Evolutionary conservation across 1,140 invertebrate species (phyloP).

Genomic region (Microplitis mediator): DNA sequence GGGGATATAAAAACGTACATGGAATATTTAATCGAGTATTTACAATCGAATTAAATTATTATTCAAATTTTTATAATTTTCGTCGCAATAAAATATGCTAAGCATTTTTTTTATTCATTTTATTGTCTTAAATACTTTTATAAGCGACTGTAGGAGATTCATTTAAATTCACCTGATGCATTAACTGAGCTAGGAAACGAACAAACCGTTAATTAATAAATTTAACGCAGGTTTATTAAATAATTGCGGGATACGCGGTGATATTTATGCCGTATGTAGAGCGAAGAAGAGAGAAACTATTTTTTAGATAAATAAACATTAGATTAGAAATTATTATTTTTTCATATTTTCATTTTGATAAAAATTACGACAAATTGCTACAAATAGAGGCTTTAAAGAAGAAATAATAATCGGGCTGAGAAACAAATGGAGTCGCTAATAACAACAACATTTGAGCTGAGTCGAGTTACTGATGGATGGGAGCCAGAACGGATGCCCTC

Average conservation of each 20-base stretch:
- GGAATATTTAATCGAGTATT: background rate
- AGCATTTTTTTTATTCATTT: no score
- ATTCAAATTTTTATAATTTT: no score
- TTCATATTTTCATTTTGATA: no score
- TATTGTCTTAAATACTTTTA: no score
- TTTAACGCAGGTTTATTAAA: slow-evolving; percentile 40
- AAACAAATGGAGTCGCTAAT: no score
- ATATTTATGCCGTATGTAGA: slow-evolving; percentile 13
- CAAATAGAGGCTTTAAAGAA: no score
- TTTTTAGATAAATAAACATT: no score
- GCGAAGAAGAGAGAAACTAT: background rate
- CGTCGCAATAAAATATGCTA: no score
- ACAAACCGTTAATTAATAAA: slow-evolving; percentile 41
- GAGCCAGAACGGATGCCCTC: slow-evolving; percentile 23
- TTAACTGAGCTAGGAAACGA: background rate
- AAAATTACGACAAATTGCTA: no score
- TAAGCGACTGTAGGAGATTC: background rate
- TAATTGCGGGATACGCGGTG: slow-evolving; percentile 36
- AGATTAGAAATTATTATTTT: no score
- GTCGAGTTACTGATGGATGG: background rate
- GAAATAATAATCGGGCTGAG: no score
- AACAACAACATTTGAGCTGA: background rate
- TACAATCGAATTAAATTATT: background rate
- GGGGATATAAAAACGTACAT: slow-evolving; percentile 6
- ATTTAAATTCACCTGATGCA: background rate